Evolutionary conservation across 2,113 vertebrate species (phyloP), one percentile per base, ranked within the genome.

Genomic region (Lophura nycthemera): DNA sequence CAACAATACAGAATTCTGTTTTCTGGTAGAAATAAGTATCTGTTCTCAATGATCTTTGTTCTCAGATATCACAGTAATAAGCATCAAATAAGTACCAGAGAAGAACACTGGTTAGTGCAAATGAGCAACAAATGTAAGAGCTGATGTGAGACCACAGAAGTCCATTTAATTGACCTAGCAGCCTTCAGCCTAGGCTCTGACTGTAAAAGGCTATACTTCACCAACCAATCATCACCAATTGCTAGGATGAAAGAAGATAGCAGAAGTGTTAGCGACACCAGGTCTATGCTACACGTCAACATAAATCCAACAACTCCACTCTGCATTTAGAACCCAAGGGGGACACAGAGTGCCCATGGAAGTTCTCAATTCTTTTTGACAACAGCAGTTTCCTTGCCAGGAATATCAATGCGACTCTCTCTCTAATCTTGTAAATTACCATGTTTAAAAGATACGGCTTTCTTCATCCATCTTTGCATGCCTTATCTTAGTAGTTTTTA

Each of bases 71-170:
- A 92, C 79, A 90, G 79, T 75, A 92, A 95, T 38, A 65, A 21
- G 16, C 76, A 90, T 87, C 91, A 95, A 95, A 94, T 82, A 89
- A 87, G 63, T 20, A 90, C 86, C 94, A 96, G 90, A 95, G 57
- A 83, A 71, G 45, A 90, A 30, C 15, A 59, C 36, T 79, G 52
- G 27, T 82, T 92, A 89, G 43, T 83, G 63, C 73, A 97, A 97
- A 96, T 91, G 36, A 96, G 52, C 92, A 96, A 88, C 95, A 96
- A 97, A 97, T 96, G 91, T 93, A 71, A 88, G 69, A 25, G 29
- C 70, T 36, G 67, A 87, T 47, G 42, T 47, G 82, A 86, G 86
- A 66, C 42, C 80, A 24, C 83, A 88, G 65, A 86, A 65, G 83
- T 52, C 63, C 59, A 30, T 83, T 40, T 65, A 83, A 92, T 21